Evolutionary conservation across 2,888 invertebrate genomes (phyloP).

Genomic region (Rosalia funebris): DNA sequence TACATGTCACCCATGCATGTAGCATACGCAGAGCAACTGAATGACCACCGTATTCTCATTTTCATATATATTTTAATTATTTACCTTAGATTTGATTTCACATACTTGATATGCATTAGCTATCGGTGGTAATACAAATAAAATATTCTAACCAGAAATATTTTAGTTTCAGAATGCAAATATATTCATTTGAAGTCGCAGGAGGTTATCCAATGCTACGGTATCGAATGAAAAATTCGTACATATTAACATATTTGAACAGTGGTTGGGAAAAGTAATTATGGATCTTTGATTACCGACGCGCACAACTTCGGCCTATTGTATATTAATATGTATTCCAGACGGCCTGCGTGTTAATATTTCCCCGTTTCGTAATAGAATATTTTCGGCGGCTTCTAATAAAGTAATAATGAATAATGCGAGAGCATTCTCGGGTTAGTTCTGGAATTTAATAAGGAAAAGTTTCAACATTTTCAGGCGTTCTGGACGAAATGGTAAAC

Average conservation of each 20-base stretch:
- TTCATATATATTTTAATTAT: too few relatives aligned
- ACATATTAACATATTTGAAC: background rate
- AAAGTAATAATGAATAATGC: constrained; percentile 21
- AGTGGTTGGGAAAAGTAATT: background rate
- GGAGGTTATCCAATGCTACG: too few relatives aligned
- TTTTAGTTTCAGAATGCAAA: too few relatives aligned
- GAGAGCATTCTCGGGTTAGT: constrained; percentile 15
- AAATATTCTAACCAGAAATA: too few relatives aligned
- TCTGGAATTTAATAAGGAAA: constrained; percentile 30
- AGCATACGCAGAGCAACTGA: too few relatives aligned
- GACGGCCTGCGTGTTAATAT: background rate
- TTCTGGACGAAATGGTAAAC: constrained; percentile 26
- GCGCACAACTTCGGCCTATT: background rate
- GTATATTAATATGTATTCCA: constrained; percentile 5
- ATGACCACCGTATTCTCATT: too few relatives aligned
- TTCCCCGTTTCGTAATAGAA: constrained; percentile 7
- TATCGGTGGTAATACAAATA: too few relatives aligned
- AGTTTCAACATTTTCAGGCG: constrained; percentile 19
- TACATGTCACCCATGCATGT: too few relatives aligned
- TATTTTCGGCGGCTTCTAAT: constrained; percentile 10
- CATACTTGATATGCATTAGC: too few relatives aligned
- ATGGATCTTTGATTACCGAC: background rate
- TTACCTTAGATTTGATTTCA: too few relatives aligned
- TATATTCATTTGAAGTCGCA: too few relatives aligned
- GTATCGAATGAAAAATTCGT: background rate